Evolutionary conservation across 2,888 invertebrate species (phyloP).

Genomic region (Melangyna quadrimaculata): DNA sequence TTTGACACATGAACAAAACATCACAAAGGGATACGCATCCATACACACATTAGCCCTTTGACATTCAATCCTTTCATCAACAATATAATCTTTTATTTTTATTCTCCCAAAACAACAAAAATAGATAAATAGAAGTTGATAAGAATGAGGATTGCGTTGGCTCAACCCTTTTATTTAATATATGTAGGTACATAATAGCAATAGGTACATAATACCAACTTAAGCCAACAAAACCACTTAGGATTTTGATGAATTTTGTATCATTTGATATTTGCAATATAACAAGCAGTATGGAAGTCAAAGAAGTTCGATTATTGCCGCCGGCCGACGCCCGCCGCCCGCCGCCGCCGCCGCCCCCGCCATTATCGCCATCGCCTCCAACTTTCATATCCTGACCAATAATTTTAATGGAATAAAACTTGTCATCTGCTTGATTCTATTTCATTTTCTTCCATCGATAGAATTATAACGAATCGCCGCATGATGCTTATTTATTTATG

Average conservation of each 20-base stretch:
- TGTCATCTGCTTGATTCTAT: slow-evolving; percentile 72
- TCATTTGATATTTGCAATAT: neutral
- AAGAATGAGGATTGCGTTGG: neutral
- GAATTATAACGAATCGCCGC: slow-evolving; percentile 50
- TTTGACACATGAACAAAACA: slow-evolving; percentile 25
- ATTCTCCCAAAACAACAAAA: slow-evolving; percentile 9
- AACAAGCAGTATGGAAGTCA: neutral
- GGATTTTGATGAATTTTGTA: slow-evolving; percentile 39
- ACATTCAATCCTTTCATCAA: slow-evolving; percentile 58
- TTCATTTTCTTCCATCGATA: slow-evolving; percentile 28
- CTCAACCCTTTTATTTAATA: slow-evolving; percentile 41
- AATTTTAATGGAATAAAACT: slow-evolving; percentile 73
- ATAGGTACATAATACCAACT: neutral
- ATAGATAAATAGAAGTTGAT: slow-evolving; percentile 33
- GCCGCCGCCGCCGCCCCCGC: too few relatives aligned
- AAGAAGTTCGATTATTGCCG: neutral
- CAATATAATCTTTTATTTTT: slow-evolving; percentile 37
- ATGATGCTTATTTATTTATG: slow-evolving; percentile 68
- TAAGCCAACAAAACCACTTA: slow-evolving; percentile 19
- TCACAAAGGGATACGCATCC: slow-evolving; percentile 21
- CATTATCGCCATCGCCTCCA: neutral
- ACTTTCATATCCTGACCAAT: slow-evolving; percentile 46
- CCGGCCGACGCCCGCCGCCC: too few relatives aligned
- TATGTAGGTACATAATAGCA: too few relatives aligned
- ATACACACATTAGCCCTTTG: slow-evolving; percentile 51